phyloP scores from a whole-genome alignment of 1,140 invertebrate species.

The Brachionus paranguensis region DNA sequence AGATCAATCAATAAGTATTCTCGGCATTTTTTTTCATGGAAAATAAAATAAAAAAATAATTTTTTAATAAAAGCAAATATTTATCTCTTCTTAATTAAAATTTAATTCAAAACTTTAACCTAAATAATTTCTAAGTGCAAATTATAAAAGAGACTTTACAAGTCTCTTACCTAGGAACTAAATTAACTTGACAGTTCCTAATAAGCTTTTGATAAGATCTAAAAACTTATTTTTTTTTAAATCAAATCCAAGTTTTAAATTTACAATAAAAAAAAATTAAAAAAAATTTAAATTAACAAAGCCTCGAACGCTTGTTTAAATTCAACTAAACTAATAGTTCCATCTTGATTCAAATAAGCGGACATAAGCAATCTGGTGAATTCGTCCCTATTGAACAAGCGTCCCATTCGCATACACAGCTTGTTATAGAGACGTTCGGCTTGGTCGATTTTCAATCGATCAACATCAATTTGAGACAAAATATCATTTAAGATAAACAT shows the following conservation, averaged over 20 bases:
- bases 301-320: background rate
- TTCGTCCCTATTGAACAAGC: background rate
- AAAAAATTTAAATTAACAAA: background rate
- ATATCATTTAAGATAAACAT: background rate
- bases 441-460: background rate
- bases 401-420: background rate
- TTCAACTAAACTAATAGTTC: constrained; percentile 2
- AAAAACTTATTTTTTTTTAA: background rate
- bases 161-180: background rate
- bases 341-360: background rate
- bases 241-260: background rate
- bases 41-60: background rate
- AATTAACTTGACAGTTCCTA: background rate
- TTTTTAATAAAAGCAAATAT: background rate
- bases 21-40: background rate
- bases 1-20: background rate
- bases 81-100: background rate
- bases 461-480: constrained; percentile 4
- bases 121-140: background rate
- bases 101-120: background rate
- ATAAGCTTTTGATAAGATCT: background rate
- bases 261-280: background rate
- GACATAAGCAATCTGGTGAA: background rate
- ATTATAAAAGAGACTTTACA: background rate
- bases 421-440: background rate